These are phyloP conservation scores for Monoplex corrugatus DNA, from an alignment of 2,888 invertebrate genomes.

Conservation along the genomic window DNA sequence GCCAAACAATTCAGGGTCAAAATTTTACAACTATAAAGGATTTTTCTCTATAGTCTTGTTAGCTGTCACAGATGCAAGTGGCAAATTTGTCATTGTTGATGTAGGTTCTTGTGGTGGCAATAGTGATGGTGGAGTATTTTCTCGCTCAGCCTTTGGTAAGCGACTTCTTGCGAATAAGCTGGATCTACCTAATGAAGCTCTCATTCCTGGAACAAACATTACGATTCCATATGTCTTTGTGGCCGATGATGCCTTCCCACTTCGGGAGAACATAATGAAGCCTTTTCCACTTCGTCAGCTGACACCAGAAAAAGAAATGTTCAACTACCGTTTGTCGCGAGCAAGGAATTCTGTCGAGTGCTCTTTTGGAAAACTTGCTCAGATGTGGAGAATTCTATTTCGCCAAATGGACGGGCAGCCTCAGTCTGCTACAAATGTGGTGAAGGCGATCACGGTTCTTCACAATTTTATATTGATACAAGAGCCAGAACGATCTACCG, in stretches of 20 bases:
- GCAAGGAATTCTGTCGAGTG: neutral
- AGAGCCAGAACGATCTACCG: too few relatives aligned
- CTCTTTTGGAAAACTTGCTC: constrained; percentile 22
- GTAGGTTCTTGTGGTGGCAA: constrained; percentile 11
- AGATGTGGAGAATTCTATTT: too few relatives aligned
- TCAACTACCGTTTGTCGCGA: constrained; percentile 25
- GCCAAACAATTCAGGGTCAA: constrained; percentile 7
- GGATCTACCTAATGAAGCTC: neutral
- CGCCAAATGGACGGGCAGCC: too few relatives aligned
- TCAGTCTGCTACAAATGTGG: too few relatives aligned
- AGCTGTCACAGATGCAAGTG: constrained; percentile 25
- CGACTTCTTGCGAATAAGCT: neutral
- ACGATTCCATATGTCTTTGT: constrained; percentile 17
- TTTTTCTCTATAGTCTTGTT: constrained; percentile 27
- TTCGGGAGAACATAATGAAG: neutral
- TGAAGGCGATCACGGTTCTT: too few relatives aligned
- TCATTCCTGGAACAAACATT: neutral
- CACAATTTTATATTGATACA: too few relatives aligned
- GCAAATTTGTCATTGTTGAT: constrained; percentile 9
- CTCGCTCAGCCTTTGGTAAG: neutral
- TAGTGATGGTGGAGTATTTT: constrained; percentile 10
- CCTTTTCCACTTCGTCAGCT: neutral
- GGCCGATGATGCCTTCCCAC: constrained; percentile 22
- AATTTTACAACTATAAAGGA: constrained; percentile 6
- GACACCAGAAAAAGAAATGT: neutral